Base-by-base conservation (phyloP, 2,797 vertebrate species). In the Rhodeus uyekii region DNA sequence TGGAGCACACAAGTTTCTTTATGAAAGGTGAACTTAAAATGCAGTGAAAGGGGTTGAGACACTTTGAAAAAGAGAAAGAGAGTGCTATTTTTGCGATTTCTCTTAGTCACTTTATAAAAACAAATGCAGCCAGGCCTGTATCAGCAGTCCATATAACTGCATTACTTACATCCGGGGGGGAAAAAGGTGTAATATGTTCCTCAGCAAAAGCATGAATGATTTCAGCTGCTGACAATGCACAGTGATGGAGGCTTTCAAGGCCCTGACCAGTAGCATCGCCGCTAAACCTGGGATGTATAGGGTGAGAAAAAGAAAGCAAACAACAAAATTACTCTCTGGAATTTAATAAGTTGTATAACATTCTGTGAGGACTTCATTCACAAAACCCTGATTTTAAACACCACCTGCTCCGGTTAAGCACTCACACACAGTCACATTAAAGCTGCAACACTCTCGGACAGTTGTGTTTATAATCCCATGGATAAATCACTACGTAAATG, bases 1-100 rank as follows among this genome's bases (percentile, higher is more conserved):
- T 90, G 90, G 90, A 87, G 90, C 89, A 90, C 88, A 90, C 71
- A 90, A 85, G 86, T 89, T 90, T 82, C 72, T 82, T 36, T 76
- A 29, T 78, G 65, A 87, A 86, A 82, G 38, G 50, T 50, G 71
- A 85, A 88, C 89, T 90, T 87, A 83, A 90, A 86, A 87, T 71
- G 76, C 76, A 78, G 80, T 73, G 48, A 67, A 69, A 76, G 65
- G 53, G 77, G 64, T 73, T 78, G 76, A 84, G 85, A 60, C 27
- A 27, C 55, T 67, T 69, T 48, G 50, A 68, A 67, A 65, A 46
- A 42, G 18, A 61, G 46, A 69, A 36, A 44, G 61, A 32, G 32
- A 22, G 39, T 4, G 13, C 61, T 32, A 22, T 34, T n/a, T 9
- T 34, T 19, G n/a, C 27, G 50, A 4, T 22, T 42, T 27, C 29